Evolutionary conservation across 2,797 vertebrate genomes (phyloP).

Genomic region (Halcyon badia): DNA sequence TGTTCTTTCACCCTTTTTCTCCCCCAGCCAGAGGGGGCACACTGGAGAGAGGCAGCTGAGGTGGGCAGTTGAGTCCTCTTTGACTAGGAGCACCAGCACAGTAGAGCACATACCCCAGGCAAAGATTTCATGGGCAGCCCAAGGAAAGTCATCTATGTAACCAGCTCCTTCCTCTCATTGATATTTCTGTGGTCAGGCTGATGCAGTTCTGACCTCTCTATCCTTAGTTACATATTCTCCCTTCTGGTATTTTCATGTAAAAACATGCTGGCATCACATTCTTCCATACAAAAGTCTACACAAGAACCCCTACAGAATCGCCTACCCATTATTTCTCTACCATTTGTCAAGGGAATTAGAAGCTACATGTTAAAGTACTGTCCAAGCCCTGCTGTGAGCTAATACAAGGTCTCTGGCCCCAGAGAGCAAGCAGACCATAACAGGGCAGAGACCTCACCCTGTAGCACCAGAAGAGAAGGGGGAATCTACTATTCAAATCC

Average conservation of each 20-base stretch:
- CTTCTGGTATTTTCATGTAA: neutral
- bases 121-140: neutral
- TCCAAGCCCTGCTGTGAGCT: neutral
- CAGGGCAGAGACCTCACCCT: neutral
- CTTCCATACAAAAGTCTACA: neutral
- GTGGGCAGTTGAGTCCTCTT: neutral
- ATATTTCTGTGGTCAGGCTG: neutral
- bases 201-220: neutral
- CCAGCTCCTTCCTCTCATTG: neutral
- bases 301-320: neutral
- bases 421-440: neutral
- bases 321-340: neutral
- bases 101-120: neutral
- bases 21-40: neutral
- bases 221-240: neutral
- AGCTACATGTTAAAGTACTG: neutral
- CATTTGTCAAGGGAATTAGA: neutral
- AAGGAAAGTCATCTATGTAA: neutral
- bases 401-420: neutral
- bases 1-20: neutral
- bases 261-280: accelerated
- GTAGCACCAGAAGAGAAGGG: neutral
- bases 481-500: neutral
- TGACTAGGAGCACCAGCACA: neutral
- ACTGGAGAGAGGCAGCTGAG: neutral